These are phyloP conservation scores for Pteruthius melanotis DNA, from an alignment of 2,113 vertebrate genomes.

Conservation along the genomic window DNA sequence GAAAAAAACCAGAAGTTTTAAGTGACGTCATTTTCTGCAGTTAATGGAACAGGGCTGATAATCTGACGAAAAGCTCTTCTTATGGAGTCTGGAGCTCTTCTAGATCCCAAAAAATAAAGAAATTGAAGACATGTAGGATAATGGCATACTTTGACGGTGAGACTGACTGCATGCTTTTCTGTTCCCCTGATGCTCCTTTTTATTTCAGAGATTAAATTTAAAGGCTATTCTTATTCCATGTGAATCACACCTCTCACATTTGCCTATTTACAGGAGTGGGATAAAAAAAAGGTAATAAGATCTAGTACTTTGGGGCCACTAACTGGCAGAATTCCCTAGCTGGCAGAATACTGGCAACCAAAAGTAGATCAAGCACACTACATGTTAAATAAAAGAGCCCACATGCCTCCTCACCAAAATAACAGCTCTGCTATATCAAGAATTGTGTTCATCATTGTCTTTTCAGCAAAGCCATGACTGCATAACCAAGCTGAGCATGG, in stretches of 20 bases:
- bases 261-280: neutral
- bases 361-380: neutral
- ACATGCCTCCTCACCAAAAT: neutral
- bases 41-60: neutral
- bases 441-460: neutral
- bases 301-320: neutral
- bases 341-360: neutral
- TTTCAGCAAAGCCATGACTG: neutral
- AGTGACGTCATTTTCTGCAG: neutral
- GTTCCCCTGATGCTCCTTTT: neutral
- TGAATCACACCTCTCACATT: neutral
- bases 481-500: neutral
- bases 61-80: neutral
- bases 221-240: neutral
- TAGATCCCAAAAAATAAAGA: neutral
- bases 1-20: neutral
- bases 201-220: neutral
- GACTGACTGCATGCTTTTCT: neutral
- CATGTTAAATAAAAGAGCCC: neutral
- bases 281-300: neutral
- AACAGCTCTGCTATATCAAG: conserved; percentile 4
- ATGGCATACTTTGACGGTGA: neutral
- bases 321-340: neutral
- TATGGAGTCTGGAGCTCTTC: neutral
- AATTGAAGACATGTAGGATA: neutral